Base-by-base conservation (phyloP, 2,888 invertebrate genomes). In the Salpingus planirostris region DNA sequence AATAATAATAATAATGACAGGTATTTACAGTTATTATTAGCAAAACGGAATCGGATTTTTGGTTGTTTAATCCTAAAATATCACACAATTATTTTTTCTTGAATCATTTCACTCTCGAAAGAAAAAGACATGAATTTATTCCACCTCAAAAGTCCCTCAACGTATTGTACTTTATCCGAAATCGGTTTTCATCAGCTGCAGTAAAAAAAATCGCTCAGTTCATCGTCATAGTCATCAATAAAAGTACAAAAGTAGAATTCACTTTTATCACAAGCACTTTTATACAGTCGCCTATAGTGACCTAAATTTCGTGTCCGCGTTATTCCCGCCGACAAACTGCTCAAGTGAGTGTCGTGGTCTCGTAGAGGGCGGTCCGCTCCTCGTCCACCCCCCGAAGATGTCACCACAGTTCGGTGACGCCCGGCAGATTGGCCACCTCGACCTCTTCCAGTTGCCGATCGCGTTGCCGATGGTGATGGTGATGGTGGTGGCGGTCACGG, bases 341-440 rank as follows among this genome's bases (percentile, higher is more conserved):
- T 71, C 67, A 57, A 73, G 60, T n/a, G 18, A 18, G 8, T 18
- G 18, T 18, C 18, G 8, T 18, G 5, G 18, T 53, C 36, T 50
- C 46, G 31, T 52, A 74, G 33, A 59, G 51, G 23, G 49, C 38
- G 28, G 50, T 65, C 66, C 71, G 65, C 66, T 73, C 64, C 23
- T 73, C 73, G 63, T 55, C 59, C 36, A 68, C 69, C 37, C 47
- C 69, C 50, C 71, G 67, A 57, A 73, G 60, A 57, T 74, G 77
- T 80, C 80, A 80, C 80, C 80, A 80, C 39, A 80, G 67, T 51
- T 80, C 79, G 26, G 76, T 71, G 29, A 78, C 74, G 34, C 77
- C 75, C 21, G 69, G 67, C 43, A 71, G 50, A 43, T 66, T 66
- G 49, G 64, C 66, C 59, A 78, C 78, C 60, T 80, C 79, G 67